Evolutionary conservation across 1,140 invertebrate genomes (phyloP), one percentile per base, ranked within the genome.

Genomic region (Helicoverpa armigera): DNA sequence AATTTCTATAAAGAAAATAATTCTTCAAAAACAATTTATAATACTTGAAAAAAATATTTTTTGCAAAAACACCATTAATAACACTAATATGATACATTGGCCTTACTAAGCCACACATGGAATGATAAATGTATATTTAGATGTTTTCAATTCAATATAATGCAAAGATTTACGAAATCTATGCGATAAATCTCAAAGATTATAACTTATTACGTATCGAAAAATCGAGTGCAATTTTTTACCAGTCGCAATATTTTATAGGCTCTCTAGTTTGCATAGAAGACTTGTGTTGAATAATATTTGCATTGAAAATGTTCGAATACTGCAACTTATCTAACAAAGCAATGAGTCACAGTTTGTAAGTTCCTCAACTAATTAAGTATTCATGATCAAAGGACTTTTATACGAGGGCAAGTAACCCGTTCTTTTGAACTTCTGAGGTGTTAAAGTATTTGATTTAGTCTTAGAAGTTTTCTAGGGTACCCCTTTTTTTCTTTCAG

Each of bases 391-490:
- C 73, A 61, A 60, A 61, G 18, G 43, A 61, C n/a, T 75, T 31
- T 61, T 35, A 63, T 61, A 73, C 23, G 53, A 56, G 18, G 23
- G 18, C 67, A 70, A 70, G 50, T 70, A 70, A 70, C 67, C 67
- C 5, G 67, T 70, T 70, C 67, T 70, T 70, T 70, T 54, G 67
- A 53, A 70, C 50, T 70, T 14, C 48, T n/a, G 16, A 29, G 65
- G 67, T 70, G 50, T 70, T 70, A 70, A 70, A 70, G 67, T 70
- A 53, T 70, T 70, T 70, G 67, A 70, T 70, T 70, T 50, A 70
- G 67, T 29, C 48, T 54, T 70, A 54, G 14, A 70, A 70, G 11
- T 70, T 53, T 51, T 54, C 16, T 10, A 50, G 54, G 29, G 50
- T 70, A 31, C 18, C 5, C 53, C 50, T 53, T 2, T 67, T 67